Conservation (phyloP, 2,888 invertebrate genomes). For the Chaitophorus viminalis region DNA sequence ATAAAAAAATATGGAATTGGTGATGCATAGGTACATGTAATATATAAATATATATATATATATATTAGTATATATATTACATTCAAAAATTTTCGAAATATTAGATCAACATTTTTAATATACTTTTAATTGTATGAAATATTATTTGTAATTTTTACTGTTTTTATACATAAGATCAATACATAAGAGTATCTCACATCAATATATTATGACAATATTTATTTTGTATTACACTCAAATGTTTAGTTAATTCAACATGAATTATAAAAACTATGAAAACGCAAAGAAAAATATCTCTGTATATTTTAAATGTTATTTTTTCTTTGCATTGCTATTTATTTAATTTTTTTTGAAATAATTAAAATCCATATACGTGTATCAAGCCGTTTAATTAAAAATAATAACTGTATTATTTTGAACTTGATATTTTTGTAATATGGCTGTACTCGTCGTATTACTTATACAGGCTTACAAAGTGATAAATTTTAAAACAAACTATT, state of each 20-base stretch:
- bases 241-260: not conserved
- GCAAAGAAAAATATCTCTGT: not conserved
- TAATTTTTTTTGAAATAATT: not conserved
- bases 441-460: not conserved
- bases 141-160: too few relatives aligned
- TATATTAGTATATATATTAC: too few relatives aligned
- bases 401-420: too few relatives aligned
- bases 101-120: too few relatives aligned
- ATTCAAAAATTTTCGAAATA: too few relatives aligned
- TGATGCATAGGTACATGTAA: too few relatives aligned
- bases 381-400: not conserved
- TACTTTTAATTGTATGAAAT: too few relatives aligned
- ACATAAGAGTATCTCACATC: not conserved
- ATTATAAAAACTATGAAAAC: not conserved
- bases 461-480: not conserved
- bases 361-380: not conserved
- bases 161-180: too few relatives aligned
- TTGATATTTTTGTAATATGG: not conserved
- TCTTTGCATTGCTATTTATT: not conserved
- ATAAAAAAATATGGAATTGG: too few relatives aligned
- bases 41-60: too few relatives aligned
- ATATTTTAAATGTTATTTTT: not conserved
- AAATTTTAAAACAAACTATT: not conserved
- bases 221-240: not conserved
- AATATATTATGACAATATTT: not conserved